These are phyloP conservation scores for Polypterus senegalus DNA, from an alignment of 2,113 vertebrate species.

Conservation along the genomic window DNA sequence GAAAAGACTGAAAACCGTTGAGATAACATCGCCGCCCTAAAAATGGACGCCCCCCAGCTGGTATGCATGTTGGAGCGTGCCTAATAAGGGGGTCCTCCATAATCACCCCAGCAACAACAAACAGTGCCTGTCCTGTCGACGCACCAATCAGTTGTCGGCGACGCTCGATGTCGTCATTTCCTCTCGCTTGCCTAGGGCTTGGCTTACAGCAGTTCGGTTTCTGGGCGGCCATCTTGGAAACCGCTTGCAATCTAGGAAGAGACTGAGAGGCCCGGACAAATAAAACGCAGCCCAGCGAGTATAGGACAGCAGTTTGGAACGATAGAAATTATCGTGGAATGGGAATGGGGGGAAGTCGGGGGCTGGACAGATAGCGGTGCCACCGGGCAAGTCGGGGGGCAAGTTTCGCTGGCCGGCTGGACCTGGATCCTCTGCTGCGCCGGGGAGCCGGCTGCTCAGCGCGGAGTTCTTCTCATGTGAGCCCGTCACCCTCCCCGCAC, in stretches of 20 bases:
- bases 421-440: not conserved
- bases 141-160: constrained; percentile 25
- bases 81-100: not conserved
- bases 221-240: constrained; percentile 84
- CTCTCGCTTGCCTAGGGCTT: constrained; percentile 35
- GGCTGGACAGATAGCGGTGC: constrained; percentile 13
- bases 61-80: too few species aligned
- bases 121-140: constrained; percentile 14
- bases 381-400: constrained; percentile 13
- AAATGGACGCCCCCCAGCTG: too few species aligned
- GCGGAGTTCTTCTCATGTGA: constrained; percentile 7
- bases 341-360: constrained; percentile 7
- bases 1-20: too few species aligned
- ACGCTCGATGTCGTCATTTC: constrained; percentile 47
- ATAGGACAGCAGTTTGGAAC: too few species aligned
- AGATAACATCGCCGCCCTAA: too few species aligned
- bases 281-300: too few species aligned
- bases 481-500: constrained; percentile 1
- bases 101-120: constrained; percentile 60
- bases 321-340: too few species aligned
- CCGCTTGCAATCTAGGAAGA: constrained; percentile 27
- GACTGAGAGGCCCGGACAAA: too few species aligned
- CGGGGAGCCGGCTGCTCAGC: constrained; percentile 14
- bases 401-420: constrained; percentile 15
- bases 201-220: constrained; percentile 39